A percentile compares a stretch with the other conserved stretches of the same genome.
phyloP scores from a whole-genome alignment of 2,797 vertebrate genomes.

The Myioborus melanocephalus region DNA sequence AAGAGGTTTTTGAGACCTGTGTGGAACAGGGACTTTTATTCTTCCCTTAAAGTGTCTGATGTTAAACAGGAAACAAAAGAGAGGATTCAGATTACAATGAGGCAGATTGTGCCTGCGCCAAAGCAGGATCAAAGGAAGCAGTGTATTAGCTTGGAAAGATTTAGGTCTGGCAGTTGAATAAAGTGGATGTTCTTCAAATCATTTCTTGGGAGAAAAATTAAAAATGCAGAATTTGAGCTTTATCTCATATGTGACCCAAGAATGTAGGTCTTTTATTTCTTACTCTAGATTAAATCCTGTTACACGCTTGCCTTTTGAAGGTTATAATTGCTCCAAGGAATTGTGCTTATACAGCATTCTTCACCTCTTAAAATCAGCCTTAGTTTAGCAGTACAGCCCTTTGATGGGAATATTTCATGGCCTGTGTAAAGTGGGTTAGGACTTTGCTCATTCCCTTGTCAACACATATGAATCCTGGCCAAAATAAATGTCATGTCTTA shows the following conservation, averaged over 20 bases:
- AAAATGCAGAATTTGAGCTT: background rate
- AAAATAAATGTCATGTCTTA: background rate
- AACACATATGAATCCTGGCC: background rate
- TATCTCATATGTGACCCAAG: background rate
- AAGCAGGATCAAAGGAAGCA: constrained; percentile 29
- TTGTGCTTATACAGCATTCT: background rate
- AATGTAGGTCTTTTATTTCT: constrained; percentile 19
- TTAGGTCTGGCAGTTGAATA: constrained; percentile 42
- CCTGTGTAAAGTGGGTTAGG: background rate
- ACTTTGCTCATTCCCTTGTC: constrained; percentile 10
- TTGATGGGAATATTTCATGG: background rate
- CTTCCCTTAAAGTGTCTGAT: background rate
- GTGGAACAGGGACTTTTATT: background rate
- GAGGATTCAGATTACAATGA: background rate
- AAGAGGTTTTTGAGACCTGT: background rate
- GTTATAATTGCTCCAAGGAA: constrained; percentile 4
- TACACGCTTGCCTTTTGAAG: constrained; percentile 6
- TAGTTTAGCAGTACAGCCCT: background rate
- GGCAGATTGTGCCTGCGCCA: background rate
- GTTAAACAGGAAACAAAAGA: constrained; percentile 22
- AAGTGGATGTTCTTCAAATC: constrained; percentile 26
- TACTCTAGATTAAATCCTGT: constrained; percentile 21
- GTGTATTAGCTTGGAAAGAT: constrained; percentile 34
- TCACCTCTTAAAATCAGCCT: background rate
- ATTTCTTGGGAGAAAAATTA: background rate